Base-by-base conservation (phyloP, 2,113 vertebrate species). In the Bagarius yarrelli region DNA sequence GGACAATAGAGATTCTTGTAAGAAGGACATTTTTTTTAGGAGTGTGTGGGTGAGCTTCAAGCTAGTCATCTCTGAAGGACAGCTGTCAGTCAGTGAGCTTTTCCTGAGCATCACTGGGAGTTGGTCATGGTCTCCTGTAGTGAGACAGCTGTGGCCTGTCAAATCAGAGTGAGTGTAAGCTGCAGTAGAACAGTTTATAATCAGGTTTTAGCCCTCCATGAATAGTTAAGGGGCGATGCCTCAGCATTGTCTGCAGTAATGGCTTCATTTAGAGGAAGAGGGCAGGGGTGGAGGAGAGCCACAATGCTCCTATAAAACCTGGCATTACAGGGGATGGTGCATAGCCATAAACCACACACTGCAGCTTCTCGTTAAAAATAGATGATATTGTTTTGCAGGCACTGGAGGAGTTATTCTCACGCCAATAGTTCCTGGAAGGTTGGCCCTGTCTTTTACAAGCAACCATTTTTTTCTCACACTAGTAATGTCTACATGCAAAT, bases 361-460 rank as follows among this genome's bases (percentile, higher is more conserved):
- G 72, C 80, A 69, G 80, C 72, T 76, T 56, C 72, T 81, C 72
- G 73, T 81, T 81, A 81, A 81, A 81, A 81, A 81, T 81, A 76
- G 80, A 81, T 76, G 80, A 81, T 76, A 81, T 81, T 81, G 80
- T 81, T 76, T 74, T 59, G 80, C 56, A 76, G 52, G 34, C 53
- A 61, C 21, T 25, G 32, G 52, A 66, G 61, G 72, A 57, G 61
- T 81, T 69, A 56, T 76, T 76, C 80, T 67, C 61, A 66, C 25
- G 60, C 59, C 50, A 63, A 57, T 59, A 55, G 61, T 57, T 76
- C 80, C 80, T 76, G 80, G 72, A 63, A 52, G 53, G 57, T 61
- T 53, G 19, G 60, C 23, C 44, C 40, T 73, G 57, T 53, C 56
- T 73, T 47, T 80, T 73, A 63, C 57, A 55, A 32, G 53, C 9